Base-by-base conservation (phyloP, 2,888 invertebrate species). In the Drosophila lutescens region DNA sequence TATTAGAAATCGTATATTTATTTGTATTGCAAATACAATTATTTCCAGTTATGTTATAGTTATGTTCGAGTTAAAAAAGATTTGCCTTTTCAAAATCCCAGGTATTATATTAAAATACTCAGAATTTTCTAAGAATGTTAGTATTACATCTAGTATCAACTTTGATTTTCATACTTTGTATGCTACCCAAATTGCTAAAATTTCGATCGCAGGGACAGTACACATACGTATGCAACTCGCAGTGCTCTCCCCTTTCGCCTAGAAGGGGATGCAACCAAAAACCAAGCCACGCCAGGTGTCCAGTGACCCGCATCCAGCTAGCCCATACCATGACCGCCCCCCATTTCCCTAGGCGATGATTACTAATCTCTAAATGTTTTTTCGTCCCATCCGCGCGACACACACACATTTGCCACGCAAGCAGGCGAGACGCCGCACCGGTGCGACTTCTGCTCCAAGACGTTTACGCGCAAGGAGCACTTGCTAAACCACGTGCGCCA, bases 381-480 rank as follows among this genome's bases (percentile, higher is more conserved):
- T 43, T 51, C 36, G 49, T 54, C 49, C 51, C 74, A 41, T 59
- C 38, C 58, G 58, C 17, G 58, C 58, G 58, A 58, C 58, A 58
- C 38, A 40, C 49, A 66, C 49, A 66, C 55, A 47, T 66, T 71
- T 71, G 71, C 71, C 71, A 71, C 55, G 71, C 71, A 71, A 71
- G 71, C 71, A 71, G 96, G 94, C 86, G 96, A 97, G 93, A 96
- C 96, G 67, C 96, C 96, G 70, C 96, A 96, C 92, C 94, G 96
- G 82, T 97, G 97, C 93, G 95, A 95, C 92, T 97, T 95, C 93
- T 97, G 97, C 92, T 95, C 96, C 83, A 97, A 97, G 93, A 96
- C 96, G 73, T 97, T 97, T 93, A 97, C 97, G 69, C 94, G 97
- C 78, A 95, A 96, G 91, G 97, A 97, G 91, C 97, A 97, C 91